Conservation (phyloP, 2,888 invertebrate genomes). For the Caenorhabditis japonica region DNA sequence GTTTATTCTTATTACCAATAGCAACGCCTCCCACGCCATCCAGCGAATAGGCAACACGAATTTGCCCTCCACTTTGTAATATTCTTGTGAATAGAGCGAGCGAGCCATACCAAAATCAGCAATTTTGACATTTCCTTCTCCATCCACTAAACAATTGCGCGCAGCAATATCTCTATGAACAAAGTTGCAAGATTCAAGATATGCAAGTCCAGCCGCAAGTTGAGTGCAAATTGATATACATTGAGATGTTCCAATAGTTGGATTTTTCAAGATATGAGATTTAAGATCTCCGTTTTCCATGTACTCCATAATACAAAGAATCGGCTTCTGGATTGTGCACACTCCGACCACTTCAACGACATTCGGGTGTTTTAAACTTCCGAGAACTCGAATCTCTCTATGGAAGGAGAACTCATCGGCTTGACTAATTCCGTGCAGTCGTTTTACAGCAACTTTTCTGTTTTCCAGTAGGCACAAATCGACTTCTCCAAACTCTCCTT, state of each 20-base stretch:
- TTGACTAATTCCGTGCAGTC: slow-evolving; percentile 57
- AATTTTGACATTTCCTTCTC: slow-evolving; percentile 81
- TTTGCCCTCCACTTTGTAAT: slow-evolving; percentile 86
- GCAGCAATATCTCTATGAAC: slow-evolving; percentile 85
- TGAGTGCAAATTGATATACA: slow-evolving; percentile 78
- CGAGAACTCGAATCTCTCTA: slow-evolving; percentile 66
- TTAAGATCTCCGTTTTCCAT: slow-evolving; percentile 89
- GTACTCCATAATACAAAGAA: slow-evolving; percentile 90
- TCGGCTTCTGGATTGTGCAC: slow-evolving; percentile 78
- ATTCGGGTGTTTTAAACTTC: slow-evolving; percentile 69
- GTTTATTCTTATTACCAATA: no score
- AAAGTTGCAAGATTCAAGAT: slow-evolving; percentile 89
- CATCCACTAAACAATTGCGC: slow-evolving; percentile 88
- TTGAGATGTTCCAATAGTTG: slow-evolving; percentile 47
- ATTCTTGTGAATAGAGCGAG: slow-evolving; percentile 86
- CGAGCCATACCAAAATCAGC: slow-evolving; percentile 88
- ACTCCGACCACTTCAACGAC: slow-evolving; percentile 71
- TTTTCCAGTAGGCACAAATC: slow-evolving; percentile 66
- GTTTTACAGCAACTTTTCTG: slow-evolving; percentile 63
- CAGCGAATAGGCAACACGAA: slow-evolving; percentile 85
- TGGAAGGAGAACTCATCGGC: slow-evolving; percentile 66
- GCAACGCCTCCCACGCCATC: slow-evolving; percentile 73
- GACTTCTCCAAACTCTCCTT: slow-evolving; percentile 69
- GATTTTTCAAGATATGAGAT: slow-evolving; percentile 79
- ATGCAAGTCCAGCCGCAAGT: slow-evolving; percentile 90